Conservation (phyloP, 2,113 vertebrate species). For the Paracanthobrama guichenoti region DNA sequence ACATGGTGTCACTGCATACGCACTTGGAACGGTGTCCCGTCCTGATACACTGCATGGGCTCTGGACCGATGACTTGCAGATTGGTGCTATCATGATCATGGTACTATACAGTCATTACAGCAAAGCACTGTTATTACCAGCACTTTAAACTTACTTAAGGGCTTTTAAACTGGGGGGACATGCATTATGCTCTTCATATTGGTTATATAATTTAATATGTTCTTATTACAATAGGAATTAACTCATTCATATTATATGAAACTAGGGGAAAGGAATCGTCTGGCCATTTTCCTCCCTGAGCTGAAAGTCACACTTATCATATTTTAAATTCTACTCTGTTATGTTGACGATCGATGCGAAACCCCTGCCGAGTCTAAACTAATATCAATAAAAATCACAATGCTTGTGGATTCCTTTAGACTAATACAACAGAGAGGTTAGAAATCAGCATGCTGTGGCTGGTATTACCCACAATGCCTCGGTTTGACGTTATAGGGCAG, state of each 20-base stretch:
- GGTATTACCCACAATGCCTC: conserved; percentile 31
- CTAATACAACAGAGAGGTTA: not conserved
- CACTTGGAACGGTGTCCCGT: not conserved
- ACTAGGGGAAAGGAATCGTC: not conserved
- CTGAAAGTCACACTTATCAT: not conserved
- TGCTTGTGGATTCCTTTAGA: not conserved
- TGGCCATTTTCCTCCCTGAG: not conserved
- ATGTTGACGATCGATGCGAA: not conserved
- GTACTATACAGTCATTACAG: not conserved
- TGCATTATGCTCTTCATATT: not conserved
- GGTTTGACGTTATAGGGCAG: conserved; percentile 2
- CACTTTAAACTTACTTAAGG: not conserved
- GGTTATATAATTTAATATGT: not conserved
- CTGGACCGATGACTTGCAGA: not conserved
- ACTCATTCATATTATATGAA: not conserved
- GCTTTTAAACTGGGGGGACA: not conserved
- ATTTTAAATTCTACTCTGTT: not conserved
- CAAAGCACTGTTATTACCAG: not conserved
- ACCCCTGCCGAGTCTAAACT: not conserved
- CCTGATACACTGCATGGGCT: not conserved
- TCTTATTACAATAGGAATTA: too few relatives aligned
- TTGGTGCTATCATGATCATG: not conserved
- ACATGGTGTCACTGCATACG: conserved; percentile 53
- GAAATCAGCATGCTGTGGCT: conserved; percentile 13
- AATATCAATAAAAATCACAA: not conserved